phyloP scores from a whole-genome alignment of 2,888 invertebrate genomes.

The Cheilosia grossa region DNA sequence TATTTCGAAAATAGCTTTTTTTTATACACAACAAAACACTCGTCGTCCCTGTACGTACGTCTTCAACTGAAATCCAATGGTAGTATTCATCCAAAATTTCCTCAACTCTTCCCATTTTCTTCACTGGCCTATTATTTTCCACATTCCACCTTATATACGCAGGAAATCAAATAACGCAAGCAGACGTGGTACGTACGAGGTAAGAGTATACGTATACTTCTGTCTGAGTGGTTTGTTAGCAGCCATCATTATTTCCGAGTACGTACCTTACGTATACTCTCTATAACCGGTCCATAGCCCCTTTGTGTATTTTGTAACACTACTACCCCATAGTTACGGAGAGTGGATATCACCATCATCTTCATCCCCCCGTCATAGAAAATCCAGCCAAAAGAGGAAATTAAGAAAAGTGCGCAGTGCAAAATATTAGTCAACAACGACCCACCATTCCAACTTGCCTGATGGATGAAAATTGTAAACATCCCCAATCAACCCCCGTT shows the following conservation, averaged over 20 bases:
- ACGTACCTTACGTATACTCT: slow-evolving; percentile 47
- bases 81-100: slow-evolving; percentile 62
- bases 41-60: slow-evolving; percentile 13
- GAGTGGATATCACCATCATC: slow-evolving; percentile 68
- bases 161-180: slow-evolving; percentile 27
- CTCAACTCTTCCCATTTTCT: slow-evolving; percentile 21
- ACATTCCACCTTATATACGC: slow-evolving; percentile 7
- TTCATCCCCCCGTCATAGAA: slow-evolving; percentile 10
- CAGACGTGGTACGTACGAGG: slow-evolving; percentile 17
- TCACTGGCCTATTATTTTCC: neutral
- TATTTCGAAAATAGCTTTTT: slow-evolving; percentile 66
- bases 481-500: slow-evolving; percentile 58
- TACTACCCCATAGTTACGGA: slow-evolving; percentile 64
- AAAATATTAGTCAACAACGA: slow-evolving; percentile 65
- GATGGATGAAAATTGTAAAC: slow-evolving; percentile 27
- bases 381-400: slow-evolving; percentile 32
- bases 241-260: slow-evolving; percentile 74
- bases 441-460: slow-evolving; percentile 19
- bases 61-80: slow-evolving; percentile 57
- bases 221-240: slow-evolving; percentile 74
- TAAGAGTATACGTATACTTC: slow-evolving; percentile 45
- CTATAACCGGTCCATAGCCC: neutral
- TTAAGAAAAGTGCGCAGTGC: slow-evolving; percentile 68
- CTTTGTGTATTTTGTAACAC: slow-evolving; percentile 43
- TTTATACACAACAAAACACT: slow-evolving; percentile 16